Evolutionary conservation across 2,888 invertebrate genomes (phyloP), one percentile per base, ranked within the genome.

Genomic region (Cataglyphis rosenhaueri): DNA sequence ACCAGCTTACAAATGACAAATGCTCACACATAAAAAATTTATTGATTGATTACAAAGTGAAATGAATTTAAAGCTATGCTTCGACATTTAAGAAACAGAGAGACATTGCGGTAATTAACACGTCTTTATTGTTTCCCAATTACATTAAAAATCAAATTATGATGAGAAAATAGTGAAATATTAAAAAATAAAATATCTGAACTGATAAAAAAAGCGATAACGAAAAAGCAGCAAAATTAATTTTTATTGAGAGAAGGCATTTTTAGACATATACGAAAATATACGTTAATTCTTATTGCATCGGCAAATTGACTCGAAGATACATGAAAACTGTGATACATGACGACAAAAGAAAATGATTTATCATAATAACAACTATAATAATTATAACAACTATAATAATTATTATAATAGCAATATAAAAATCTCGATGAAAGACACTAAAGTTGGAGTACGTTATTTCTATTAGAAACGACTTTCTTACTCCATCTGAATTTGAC

Each of bases 401-500:
- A 61, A 29, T 59, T 18, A 21, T 59, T 41, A 61, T 73, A 44
- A 8, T 73, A 29, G 15, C 8, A 41, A 25, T 62, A 44, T 29
- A 55, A 66, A 32, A 57, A 25, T 21, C 8, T 4, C 18, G 29
- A 29, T 3, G 29, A 48, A 18, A 35, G 15, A 59, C 35, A 21
- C 3, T 66, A 44, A 0, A 68, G 59, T 78, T 12, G 32, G 32
- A 78, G 0, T 10, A 29, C 21, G 12, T 21, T 44, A 15, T 25
- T n/a, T 12, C 12, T 1, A 12, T 4, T 38, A 66, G 32, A 59
- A 66, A 32, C 61, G 29, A 66, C 32, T 66, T 76, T 1, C 57
- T 62, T 35, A 52, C 44, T 62, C 29, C 8, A 12, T 59, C 41
- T 44, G 18, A 52, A 76, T 44, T 15, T 38, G 64, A 78, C 25